These are phyloP conservation scores for Apolygus lucorum DNA, from an alignment of 1,140 invertebrate species.

Conservation along the genomic window DNA sequence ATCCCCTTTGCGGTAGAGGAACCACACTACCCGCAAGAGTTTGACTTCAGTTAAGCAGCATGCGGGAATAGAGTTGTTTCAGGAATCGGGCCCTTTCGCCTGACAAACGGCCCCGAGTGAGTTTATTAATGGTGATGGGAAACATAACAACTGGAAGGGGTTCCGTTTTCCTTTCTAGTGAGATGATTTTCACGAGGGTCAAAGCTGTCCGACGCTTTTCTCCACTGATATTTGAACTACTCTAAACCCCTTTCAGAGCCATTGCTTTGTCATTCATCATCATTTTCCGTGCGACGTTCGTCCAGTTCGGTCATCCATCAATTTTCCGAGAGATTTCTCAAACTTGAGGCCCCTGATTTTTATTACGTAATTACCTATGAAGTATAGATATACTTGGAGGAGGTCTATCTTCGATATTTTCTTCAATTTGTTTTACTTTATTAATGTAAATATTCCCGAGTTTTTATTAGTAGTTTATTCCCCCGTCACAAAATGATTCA, in stretches of 20 bases:
- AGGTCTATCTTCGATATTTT: too few species aligned
- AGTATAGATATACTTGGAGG: too few species aligned
- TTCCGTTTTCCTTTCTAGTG: neutral
- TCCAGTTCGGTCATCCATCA: neutral
- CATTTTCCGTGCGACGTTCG: neutral
- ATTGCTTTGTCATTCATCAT: neutral
- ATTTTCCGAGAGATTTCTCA: neutral
- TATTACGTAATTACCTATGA: too few species aligned
- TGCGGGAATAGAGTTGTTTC: neutral
- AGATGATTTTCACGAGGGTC: too few species aligned
- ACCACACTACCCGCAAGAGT: conserved; percentile 9
- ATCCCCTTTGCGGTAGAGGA: conserved; percentile 5
- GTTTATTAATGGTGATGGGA: conserved; percentile 1
- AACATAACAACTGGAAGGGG: conserved; percentile 4
- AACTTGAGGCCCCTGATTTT: too few species aligned
- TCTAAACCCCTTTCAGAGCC: too few species aligned
- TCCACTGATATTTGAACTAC: too few species aligned
- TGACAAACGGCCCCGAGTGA: neutral
- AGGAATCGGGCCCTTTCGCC: neutral
- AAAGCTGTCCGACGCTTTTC: too few species aligned
- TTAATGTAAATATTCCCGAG: too few species aligned
- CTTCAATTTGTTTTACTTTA: too few species aligned
- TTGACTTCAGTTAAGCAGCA: conserved; percentile 9
- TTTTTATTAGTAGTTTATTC: too few species aligned
- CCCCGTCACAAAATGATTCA: too few species aligned